A percentile compares a stretch with the other conserved stretches of the same genome.
These are phyloP conservation scores for Lasioglossum zephyrum DNA, from an alignment of 2,888 invertebrate genomes.

Conservation along the genomic window DNA sequence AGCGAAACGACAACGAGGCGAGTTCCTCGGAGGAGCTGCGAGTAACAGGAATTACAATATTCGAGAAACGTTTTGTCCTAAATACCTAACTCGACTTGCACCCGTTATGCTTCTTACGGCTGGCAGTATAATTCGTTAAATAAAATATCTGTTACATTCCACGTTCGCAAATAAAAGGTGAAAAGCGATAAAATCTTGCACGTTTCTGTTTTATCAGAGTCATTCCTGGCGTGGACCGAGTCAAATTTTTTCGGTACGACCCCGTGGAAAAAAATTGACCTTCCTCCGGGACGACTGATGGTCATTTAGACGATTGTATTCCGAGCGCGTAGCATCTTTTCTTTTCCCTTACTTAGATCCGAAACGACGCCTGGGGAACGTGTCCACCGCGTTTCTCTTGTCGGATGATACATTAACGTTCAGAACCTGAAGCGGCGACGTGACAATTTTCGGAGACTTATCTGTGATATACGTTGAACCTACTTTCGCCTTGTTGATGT, in stretches of 20 bases:
- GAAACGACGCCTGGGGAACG: neutral
- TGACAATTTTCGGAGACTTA: conserved; percentile 15
- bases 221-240: neutral
- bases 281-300: neutral
- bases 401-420: conserved; percentile 3
- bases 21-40: neutral
- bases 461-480: conserved; percentile 4
- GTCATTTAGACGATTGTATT: conserved; percentile 19
- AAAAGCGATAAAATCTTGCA: neutral
- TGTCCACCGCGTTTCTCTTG: neutral
- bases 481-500: neutral
- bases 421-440: neutral
- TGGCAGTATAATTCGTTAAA: neutral
- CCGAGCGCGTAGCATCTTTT: neutral
- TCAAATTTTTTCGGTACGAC: neutral
- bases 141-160: neutral
- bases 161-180: too few species aligned
- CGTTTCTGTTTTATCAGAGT: neutral
- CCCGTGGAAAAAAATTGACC: conserved; percentile 8
- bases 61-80: conserved; percentile 1
- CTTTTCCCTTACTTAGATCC: neutral
- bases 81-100: neutral
- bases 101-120: neutral
- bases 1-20: neutral
- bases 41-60: neutral